These are phyloP conservation scores for Bruchidius siliquastri DNA, from an alignment of 2,888 invertebrate species.

Conservation along the genomic window DNA sequence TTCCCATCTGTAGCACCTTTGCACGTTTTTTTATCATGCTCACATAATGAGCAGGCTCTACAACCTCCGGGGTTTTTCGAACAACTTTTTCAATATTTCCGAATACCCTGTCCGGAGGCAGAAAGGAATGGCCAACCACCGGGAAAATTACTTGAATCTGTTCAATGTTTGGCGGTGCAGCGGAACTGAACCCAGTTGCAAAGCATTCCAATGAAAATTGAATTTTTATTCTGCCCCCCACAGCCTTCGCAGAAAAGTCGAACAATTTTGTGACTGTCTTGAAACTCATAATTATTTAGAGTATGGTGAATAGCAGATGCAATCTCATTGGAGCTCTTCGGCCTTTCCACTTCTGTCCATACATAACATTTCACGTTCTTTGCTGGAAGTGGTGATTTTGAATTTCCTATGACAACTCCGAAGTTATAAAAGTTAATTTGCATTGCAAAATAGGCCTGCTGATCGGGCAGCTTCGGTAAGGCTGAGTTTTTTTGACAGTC, in stretches of 20 bases:
- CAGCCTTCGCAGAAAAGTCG: slow-evolving; percentile 10
- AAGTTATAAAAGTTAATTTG: slow-evolving; percentile 6
- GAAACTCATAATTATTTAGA: background rate
- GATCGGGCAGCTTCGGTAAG: slow-evolving; percentile 7
- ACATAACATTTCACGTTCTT: slow-evolving; percentile 8
- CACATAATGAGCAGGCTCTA: background rate
- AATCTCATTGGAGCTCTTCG: slow-evolving; percentile 13
- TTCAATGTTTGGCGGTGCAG: slow-evolving; percentile 4
- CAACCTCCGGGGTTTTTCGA: background rate
- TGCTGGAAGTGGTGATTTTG: background rate
- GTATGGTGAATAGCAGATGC: slow-evolving; percentile 6
- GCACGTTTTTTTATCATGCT: background rate
- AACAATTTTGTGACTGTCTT: background rate
- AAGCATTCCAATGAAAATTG: slow-evolving; percentile 10
- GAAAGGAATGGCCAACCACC: slow-evolving; percentile 5
- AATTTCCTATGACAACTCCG: slow-evolving; percentile 2
- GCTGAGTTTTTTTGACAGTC: slow-evolving; percentile 1
- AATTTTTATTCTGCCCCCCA: slow-evolving; percentile 15
- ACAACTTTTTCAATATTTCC: slow-evolving; percentile 8
- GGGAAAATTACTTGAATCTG: slow-evolving; percentile 6
- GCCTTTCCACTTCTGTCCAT: slow-evolving; percentile 8
- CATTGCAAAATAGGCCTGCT: slow-evolving; percentile 6
- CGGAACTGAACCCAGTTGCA: slow-evolving; percentile 6
- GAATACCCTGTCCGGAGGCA: slow-evolving; percentile 12
- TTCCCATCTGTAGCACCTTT: slow-evolving; percentile 1